Percentiles rank a stretch among this genome's conserved stretches.
Evolutionary conservation across 1,140 invertebrate genomes (phyloP).

Genomic region (Drosophila ficusphila): DNA sequence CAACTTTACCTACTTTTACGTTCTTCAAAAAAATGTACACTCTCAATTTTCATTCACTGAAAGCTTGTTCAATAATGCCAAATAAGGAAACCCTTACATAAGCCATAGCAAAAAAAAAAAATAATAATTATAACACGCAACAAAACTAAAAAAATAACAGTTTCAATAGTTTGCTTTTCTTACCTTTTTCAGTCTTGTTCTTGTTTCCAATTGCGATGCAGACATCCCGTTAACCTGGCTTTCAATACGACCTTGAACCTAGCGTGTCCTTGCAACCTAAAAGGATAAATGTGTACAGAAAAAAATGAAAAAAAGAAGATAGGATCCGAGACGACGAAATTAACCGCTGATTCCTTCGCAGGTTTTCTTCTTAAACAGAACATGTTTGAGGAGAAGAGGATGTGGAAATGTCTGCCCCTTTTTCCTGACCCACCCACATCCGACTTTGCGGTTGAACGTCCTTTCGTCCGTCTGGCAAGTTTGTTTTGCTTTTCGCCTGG

Average conservation of each 20-base stretch:
- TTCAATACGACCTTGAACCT: slow-evolving; percentile 31
- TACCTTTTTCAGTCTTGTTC: too few relatives aligned
- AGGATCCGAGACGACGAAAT: background rate
- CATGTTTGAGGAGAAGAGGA: slow-evolving; percentile 6
- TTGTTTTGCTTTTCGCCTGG: slow-evolving; percentile 43
- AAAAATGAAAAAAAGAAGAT: background rate
- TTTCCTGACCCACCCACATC: background rate
- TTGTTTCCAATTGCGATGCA: too few relatives aligned
- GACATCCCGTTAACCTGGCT: slow-evolving; percentile 29
- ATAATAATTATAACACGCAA: too few relatives aligned
- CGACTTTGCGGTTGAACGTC: slow-evolving; percentile 59
- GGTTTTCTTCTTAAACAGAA: slow-evolving; percentile 52
- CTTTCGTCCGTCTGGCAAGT: slow-evolving; percentile 64
- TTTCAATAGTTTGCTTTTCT: too few relatives aligned
- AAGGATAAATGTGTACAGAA: slow-evolving; percentile 6
- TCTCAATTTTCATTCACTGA: too few relatives aligned
- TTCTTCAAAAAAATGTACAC: too few relatives aligned
- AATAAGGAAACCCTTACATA: too few relatives aligned
- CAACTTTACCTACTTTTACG: too few relatives aligned
- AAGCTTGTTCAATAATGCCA: too few relatives aligned
- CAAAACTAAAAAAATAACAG: too few relatives aligned
- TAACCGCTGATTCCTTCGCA: slow-evolving; percentile 32
- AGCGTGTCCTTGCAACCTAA: slow-evolving; percentile 24
- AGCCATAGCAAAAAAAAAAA: too few relatives aligned
- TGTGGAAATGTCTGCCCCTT: slow-evolving; percentile 26